Evolutionary conservation across 2,113 vertebrate species (phyloP).

Genomic region (Labrus mixtus): DNA sequence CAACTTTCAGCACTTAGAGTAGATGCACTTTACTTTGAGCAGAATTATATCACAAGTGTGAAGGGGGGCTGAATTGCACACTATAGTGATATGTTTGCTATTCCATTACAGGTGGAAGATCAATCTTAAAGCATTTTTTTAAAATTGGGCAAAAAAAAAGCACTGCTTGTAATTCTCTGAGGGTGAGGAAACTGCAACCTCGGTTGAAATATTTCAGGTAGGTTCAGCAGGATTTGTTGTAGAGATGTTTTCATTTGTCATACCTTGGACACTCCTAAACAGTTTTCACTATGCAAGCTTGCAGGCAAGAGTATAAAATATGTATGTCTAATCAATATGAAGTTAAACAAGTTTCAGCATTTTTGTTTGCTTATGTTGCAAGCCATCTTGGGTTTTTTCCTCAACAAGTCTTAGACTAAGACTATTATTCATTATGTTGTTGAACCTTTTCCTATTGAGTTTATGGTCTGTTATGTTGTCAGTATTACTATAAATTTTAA

Average conservation of each 20-base stretch:
- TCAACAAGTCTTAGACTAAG: background rate
- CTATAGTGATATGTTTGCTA: background rate
- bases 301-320: constrained; percentile 12
- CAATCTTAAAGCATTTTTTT: background rate
- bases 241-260: constrained; percentile 14
- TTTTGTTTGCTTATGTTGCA: constrained; percentile 31
- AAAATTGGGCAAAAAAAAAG: constrained; percentile 9
- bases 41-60: background rate
- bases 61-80: background rate
- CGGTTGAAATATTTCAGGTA: constrained; percentile 24
- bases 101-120: background rate
- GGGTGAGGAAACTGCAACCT: constrained; percentile 40
- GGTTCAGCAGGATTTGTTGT: constrained; percentile 50
- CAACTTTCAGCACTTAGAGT: background rate
- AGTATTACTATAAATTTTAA: too few species aligned
- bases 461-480: too few species aligned
- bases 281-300: constrained; percentile 29
- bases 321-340: constrained; percentile 1
- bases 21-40: background rate
- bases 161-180: constrained; percentile 16
- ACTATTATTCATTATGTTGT: too few species aligned
- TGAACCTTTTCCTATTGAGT: too few species aligned
- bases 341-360: constrained; percentile 4
- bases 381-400: background rate
- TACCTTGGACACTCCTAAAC: background rate